Percentiles rank a stretch among this genome's conserved stretches.
Evolutionary conservation across 2,888 invertebrate genomes (phyloP).

Genomic region (Cephus nigrinus): DNA sequence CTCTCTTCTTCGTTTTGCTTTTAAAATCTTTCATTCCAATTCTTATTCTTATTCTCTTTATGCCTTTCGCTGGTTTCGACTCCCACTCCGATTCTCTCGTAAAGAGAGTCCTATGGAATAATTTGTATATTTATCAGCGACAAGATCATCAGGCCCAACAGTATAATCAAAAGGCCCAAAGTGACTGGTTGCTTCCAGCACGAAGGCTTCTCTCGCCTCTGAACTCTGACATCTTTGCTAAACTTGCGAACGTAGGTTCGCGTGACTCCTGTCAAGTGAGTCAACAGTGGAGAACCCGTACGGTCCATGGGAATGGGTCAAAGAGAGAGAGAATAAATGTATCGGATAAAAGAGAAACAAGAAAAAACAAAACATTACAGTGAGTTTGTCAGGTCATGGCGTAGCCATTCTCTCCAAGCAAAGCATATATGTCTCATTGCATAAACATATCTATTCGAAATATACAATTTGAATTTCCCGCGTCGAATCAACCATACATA

Average conservation of each 20-base stretch:
- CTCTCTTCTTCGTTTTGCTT: constrained; percentile 7
- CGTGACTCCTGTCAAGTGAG: constrained; percentile 3
- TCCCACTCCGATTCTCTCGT: background rate
- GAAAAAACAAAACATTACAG: background rate
- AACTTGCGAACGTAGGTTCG: constrained; percentile 9
- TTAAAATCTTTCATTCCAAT: constrained; percentile 3
- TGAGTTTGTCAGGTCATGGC: background rate
- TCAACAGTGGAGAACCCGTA: background rate
- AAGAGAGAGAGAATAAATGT: background rate
- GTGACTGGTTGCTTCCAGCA: constrained; percentile 15
- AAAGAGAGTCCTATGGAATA: constrained; percentile 18
- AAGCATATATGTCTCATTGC: background rate
- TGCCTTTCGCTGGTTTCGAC: background rate
- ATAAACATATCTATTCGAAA: background rate
- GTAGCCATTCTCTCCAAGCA: background rate
- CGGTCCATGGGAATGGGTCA: background rate
- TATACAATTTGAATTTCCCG: background rate
- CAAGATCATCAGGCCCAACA: constrained; percentile 15
- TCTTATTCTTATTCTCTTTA: background rate
- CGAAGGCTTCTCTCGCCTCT: constrained; percentile 19
- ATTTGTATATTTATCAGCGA: constrained; percentile 24
- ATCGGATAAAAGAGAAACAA: background rate
- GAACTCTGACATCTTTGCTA: constrained; percentile 20
- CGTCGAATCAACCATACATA: background rate
- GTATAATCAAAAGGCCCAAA: constrained; percentile 7